Conservation (phyloP, 2,888 invertebrate genomes). For the Pristionchus mayeri region DNA sequence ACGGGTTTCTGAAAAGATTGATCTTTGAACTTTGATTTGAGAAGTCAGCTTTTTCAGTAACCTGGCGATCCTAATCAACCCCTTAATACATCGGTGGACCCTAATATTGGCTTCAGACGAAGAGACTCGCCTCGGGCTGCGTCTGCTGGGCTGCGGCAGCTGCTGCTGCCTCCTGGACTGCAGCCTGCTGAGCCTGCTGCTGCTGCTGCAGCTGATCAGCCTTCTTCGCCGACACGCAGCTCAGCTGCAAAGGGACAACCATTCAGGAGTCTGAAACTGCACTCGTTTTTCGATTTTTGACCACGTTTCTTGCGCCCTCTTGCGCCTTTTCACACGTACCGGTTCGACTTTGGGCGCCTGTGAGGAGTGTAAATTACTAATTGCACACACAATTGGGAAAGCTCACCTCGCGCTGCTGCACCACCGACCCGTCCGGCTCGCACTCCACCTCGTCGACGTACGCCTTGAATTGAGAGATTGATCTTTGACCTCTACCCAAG, state of each 20-base stretch:
- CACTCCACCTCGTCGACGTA: constrained; percentile 2
- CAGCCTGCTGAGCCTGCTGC: neutral
- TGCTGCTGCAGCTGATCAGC: neutral
- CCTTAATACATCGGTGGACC: no score
- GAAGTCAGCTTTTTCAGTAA: no score
- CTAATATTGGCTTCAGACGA: no score
- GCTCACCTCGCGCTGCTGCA: neutral
- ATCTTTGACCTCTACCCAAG: neutral
- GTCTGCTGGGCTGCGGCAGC: neutral
- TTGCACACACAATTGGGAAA: neutral
- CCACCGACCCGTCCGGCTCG: constrained; percentile 8
- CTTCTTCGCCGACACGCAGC: neutral
- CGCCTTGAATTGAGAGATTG: neutral
- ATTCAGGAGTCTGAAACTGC: neutral
- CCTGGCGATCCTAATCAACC: no score
- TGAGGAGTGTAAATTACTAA: neutral
- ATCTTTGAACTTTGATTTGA: no score
- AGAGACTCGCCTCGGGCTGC: neutral
- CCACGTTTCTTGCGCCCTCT: neutral
- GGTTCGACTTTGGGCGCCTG: neutral
- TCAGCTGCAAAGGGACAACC: neutral
- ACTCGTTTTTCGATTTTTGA: neutral
- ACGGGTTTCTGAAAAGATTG: constrained; percentile 8
- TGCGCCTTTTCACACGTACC: constrained; percentile 17
- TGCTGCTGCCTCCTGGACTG: neutral